A percentile compares a stretch with the other conserved stretches of the same genome.
These are phyloP conservation scores for Mizuhopecten yessoensis DNA, from an alignment of 1,140 invertebrate genomes.

Conservation along the genomic window DNA sequence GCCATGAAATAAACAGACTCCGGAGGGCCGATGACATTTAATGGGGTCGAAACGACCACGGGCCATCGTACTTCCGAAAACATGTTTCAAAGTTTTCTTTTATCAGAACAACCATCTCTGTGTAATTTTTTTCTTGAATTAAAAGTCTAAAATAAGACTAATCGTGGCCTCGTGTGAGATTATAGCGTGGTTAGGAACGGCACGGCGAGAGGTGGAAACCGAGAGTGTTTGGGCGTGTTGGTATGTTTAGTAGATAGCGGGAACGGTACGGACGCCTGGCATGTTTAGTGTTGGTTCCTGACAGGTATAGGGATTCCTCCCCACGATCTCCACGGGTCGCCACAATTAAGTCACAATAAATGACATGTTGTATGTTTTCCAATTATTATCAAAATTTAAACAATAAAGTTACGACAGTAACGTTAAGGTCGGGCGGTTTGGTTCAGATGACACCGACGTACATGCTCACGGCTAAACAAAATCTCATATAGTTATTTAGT, in stretches of 20 bases:
- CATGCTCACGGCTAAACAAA: no score
- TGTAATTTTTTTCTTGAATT: slow-evolving; percentile 23
- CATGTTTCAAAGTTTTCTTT: not conserved
- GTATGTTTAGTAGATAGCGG: not conserved
- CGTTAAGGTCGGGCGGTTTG: not conserved
- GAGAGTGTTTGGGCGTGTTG: slow-evolving; percentile 35
- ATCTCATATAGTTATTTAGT: no score
- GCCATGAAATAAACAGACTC: not conserved
- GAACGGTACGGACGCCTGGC: not conserved
- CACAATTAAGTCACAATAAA: not conserved
- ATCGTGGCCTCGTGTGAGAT: slow-evolving; percentile 11
- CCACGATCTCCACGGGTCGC: slow-evolving; percentile 16
- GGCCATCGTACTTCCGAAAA: slow-evolving; percentile 1
- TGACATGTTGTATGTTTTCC: slow-evolving; percentile 3
- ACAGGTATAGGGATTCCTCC: slow-evolving; percentile 5
- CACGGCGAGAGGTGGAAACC: not conserved
- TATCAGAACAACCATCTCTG: not conserved
- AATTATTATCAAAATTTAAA: slow-evolving; percentile 5
- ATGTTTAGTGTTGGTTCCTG: not conserved
- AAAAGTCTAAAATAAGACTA: slow-evolving; percentile 10
- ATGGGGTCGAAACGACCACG: not conserved
- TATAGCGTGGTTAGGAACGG: not conserved
- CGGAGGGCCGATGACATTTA: not conserved
- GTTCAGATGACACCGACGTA: not conserved
- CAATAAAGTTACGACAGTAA: not conserved